These are phyloP conservation scores for Patella pellucida DNA, from an alignment of 2,888 invertebrate genomes.

Conservation along the genomic window DNA sequence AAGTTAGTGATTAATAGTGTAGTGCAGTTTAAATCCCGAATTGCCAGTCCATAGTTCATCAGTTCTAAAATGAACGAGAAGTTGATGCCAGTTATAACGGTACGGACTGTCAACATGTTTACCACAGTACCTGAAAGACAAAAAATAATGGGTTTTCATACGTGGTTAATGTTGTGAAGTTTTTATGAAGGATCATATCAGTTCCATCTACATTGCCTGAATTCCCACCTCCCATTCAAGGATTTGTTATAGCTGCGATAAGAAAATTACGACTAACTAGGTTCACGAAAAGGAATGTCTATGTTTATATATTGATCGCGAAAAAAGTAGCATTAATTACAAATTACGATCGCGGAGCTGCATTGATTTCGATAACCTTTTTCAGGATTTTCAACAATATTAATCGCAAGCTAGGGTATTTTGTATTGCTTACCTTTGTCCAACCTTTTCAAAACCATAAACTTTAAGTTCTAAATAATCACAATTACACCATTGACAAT, in stretches of 20 bases:
- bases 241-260: too few species aligned
- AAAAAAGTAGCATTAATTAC: too few species aligned
- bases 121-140: slow-evolving; percentile 20
- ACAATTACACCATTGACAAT: slow-evolving; percentile 26
- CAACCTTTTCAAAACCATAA: slow-evolving; percentile 24
- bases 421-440: slow-evolving; percentile 14
- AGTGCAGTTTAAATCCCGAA: slow-evolving; percentile 18
- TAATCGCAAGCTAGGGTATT: neutral
- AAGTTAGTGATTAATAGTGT: slow-evolving; percentile 3
- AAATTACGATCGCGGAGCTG: too few species aligned
- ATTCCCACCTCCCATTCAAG: too few species aligned
- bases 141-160: neutral
- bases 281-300: too few species aligned
- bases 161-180: too few species aligned
- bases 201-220: too few species aligned
- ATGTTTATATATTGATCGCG: too few species aligned
- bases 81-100: slow-evolving; percentile 14
- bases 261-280: too few species aligned
- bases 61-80: slow-evolving; percentile 19
- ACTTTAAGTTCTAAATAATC: slow-evolving; percentile 22
- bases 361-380: too few species aligned
- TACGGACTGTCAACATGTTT: slow-evolving; percentile 14
- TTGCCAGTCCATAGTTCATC: slow-evolving; percentile 19
- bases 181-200: too few species aligned
- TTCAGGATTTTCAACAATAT: too few species aligned